phyloP scores from a whole-genome alignment of 2,797 vertebrate genomes.

The Halcyon badia region DNA sequence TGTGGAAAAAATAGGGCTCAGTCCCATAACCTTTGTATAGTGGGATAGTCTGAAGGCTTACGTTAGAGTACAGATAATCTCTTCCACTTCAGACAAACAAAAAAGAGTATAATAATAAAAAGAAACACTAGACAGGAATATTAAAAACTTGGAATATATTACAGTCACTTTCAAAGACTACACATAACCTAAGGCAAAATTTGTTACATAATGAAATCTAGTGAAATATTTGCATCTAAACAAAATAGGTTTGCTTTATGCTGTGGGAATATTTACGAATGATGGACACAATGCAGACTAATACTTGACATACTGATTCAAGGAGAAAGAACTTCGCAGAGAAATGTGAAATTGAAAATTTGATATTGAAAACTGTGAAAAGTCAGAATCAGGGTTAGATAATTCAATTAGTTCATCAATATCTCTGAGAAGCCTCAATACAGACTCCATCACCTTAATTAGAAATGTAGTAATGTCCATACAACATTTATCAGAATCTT shows the following conservation, averaged over 20 bases:
- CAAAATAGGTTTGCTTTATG: not conserved
- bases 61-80: constrained; percentile 68
- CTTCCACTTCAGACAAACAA: constrained; percentile 58
- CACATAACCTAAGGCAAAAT: not conserved
- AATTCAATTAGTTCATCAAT: not conserved
- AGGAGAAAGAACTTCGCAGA: not conserved
- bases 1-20: constrained; percentile 22
- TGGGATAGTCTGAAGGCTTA: constrained; percentile 40
- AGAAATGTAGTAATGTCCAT: not conserved
- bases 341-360: not conserved
- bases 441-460: not conserved
- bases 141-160: constrained; percentile 23
- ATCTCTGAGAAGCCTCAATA: not conserved
- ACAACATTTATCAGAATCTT: not conserved
- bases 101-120: constrained; percentile 29
- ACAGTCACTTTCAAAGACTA: constrained; percentile 13
- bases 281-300: not conserved
- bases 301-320: not conserved
- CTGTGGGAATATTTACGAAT: constrained; percentile 16
- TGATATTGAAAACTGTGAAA: not conserved
- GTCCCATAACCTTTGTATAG: constrained; percentile 48
- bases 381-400: not conserved
- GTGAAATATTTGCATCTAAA: not conserved
- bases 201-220: not conserved
- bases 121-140: constrained; percentile 40